Base-by-base conservation (phyloP, 2,113 vertebrate genomes). In the Oreochromis spilurus region DNA sequence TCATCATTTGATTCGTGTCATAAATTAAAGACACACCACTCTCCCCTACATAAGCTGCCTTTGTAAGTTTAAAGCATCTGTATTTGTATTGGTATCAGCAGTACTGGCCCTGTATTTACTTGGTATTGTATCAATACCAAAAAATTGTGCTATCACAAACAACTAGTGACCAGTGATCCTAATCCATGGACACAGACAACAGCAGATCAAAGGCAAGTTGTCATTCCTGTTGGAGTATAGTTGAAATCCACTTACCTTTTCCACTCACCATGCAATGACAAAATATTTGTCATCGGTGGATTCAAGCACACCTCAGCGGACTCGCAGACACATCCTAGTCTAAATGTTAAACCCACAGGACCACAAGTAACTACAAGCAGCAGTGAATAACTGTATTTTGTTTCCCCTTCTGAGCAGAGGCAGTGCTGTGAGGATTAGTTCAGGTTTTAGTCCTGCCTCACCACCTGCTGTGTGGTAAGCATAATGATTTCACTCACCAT, bases 371-470 rank as follows among this genome's bases (percentile, higher is more conserved):
- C 84, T 87, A 67, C 87, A 86, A 86, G 83, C 12, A 9, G 8
- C 55, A 45, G 45, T 38, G 60, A 52, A 70, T 82, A 78, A 88
- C 80, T 82, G 7, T 14, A 26, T 79, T 65, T 55, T 38, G 43
- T 58, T 72, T 78, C 54, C 85, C 60, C 34, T 75, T 53, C 82
- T 62, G 77, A 84, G 80, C 36, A 38, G 87, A 80, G 72, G 80
- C 89, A 31, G 60, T 43, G 24, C 65, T 8, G 45, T 19, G 89
- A 75, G 88, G 88, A 91, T 94, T 90, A 92, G 67, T 86, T 70
- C 43, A 62, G 89, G 90, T 91, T 86, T 90, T 86, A 92, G 87
- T 85, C 70, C 84, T 88, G 90, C 82, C 81, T 87, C 85, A 52
- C 87, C 88, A 83, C 87, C 89, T 90, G 84, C 89, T 91, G 90